Evolutionary conservation across 2,888 invertebrate species (phyloP), one percentile per base, ranked within the genome.

Genomic region (Nebria salina): DNA sequence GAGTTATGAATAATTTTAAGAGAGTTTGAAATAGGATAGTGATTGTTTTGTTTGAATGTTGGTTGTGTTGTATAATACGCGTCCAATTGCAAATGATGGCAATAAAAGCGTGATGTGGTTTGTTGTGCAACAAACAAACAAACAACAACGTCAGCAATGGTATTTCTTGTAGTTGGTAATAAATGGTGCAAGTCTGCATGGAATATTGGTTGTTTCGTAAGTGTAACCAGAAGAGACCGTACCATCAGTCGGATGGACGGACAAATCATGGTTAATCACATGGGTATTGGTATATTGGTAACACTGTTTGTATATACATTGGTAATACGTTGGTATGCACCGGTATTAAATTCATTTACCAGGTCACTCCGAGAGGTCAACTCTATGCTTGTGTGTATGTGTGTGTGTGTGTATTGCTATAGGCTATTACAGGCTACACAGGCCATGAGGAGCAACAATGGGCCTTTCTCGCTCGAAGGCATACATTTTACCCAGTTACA

Each of bases 271-370:
- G 54, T 9, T 68, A 68, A 68, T 25, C 68, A 68, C 68, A 68
- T 15, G 20, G 25, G 6, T 25, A 11, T n/a, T 2, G 2, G n/a
- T 68, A 68, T 68, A 25, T 68, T 68, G 68, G 68, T 68, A 68
- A 25, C 68, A 25, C 15, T 13, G 34, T 34, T 34, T 34, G 34
- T 34, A 34, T 34, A 34, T 34, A 5, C 34, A 34, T 34, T 34
- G 34, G 34, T 34, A 34, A 34, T 34, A 34, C 34, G 2, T 15
- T 13, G 68, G 68, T 68, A 68, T 68, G 68, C 68, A 6, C 20
- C 70, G 70, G 70, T 70, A 70, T 70, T 34, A 70, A 70, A 70
- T 26, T 70, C 20, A 70, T 70, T 70, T 34, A 70, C 34, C 70
- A 25, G 70, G 70, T 70, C 70, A 70, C 70, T 7, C 0, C 66